Percentiles rank a stretch among this genome's conserved stretches.
Conservation (phyloP, 2,797 vertebrate species). For the Sebastes vulpes region DNA sequence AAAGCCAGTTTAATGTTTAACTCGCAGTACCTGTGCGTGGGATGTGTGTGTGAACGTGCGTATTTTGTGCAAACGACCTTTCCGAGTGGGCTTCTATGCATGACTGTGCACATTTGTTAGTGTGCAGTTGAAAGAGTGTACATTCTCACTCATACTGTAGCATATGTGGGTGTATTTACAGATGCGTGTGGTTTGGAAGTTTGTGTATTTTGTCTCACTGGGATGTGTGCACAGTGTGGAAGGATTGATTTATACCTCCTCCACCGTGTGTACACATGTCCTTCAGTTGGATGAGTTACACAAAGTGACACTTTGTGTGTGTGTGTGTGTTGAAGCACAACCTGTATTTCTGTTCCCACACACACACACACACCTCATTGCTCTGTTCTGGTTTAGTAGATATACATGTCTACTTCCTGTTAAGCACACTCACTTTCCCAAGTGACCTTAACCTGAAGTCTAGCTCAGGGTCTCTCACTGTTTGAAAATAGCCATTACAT, state of each 20-base stretch:
- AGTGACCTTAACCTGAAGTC: conserved; percentile 19
- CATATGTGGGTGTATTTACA: background rate
- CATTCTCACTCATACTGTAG: background rate
- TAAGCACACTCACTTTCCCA: conserved; percentile 13
- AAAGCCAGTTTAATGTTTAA: conserved; percentile 74
- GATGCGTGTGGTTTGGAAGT: background rate
- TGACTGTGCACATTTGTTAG: background rate
- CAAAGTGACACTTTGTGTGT: conserved; percentile 25
- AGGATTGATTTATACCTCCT: conserved; percentile 67
- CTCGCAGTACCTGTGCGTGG: conserved; percentile 11
- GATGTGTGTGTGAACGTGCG: background rate
- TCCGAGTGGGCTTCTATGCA: conserved; percentile 4
- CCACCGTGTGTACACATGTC: conserved; percentile 52
- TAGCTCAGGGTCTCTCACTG: background rate
- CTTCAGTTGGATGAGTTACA: conserved; percentile 58
- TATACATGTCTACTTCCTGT: conserved; percentile 12
- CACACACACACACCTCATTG: conserved; percentile 21
- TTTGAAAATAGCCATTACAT: background rate
- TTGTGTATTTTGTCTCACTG: conserved; percentile 27
- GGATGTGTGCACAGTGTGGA: conserved; percentile 60
- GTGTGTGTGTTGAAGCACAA: conserved; percentile 13
- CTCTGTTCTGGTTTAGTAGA: conserved; percentile 1
- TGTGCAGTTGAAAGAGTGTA: conserved; percentile 1
- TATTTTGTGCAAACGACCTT: background rate
- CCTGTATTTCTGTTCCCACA: conserved; percentile 37